These are phyloP conservation scores for Trogon melanurus DNA, from an alignment of 2,113 vertebrate genomes.

Conservation along the genomic window DNA sequence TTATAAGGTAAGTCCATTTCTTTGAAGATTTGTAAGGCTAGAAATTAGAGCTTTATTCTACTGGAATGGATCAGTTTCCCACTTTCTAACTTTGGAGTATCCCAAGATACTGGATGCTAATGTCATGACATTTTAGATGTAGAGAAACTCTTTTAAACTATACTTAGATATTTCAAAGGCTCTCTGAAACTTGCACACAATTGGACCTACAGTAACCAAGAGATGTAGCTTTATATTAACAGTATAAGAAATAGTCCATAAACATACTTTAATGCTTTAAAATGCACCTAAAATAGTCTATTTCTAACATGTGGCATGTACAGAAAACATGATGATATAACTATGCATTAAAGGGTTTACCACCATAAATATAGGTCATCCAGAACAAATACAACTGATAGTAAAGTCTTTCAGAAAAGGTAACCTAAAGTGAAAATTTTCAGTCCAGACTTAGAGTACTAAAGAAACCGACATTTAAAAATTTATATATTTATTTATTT, in stretches of 20 bases:
- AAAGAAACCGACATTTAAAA: background rate
- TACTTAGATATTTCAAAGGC: conserved; percentile 58
- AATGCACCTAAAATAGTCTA: background rate
- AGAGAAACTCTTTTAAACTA: conserved; percentile 65
- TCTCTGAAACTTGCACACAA: conserved; percentile 34
- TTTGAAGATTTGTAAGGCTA: background rate
- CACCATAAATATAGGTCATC: conserved; percentile 32
- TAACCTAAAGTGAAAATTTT: background rate
- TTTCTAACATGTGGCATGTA: background rate
- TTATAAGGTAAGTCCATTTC: conserved; percentile 16
- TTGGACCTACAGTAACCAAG: conserved; percentile 12
- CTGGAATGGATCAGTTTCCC: conserved; percentile 46
- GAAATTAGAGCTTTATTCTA: conserved; percentile 39
- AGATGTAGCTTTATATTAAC: conserved; percentile 7
- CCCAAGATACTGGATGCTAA: conserved; percentile 62
- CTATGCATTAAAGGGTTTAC: conserved; percentile 41
- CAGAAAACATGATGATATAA: conserved; percentile 19
- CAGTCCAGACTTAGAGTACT: background rate
- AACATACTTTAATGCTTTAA: conserved; percentile 29
- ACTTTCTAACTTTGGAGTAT: conserved; percentile 50
- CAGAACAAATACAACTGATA: conserved; percentile 29
- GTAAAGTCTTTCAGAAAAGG: background rate
- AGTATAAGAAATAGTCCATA: conserved; percentile 9
- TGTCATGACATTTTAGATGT: conserved; percentile 69
- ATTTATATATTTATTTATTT: background rate